Percentiles rank a stretch among this genome's conserved stretches.
Conservation (phyloP, 2,797 vertebrate species). For the Pempheris klunzingeri region DNA sequence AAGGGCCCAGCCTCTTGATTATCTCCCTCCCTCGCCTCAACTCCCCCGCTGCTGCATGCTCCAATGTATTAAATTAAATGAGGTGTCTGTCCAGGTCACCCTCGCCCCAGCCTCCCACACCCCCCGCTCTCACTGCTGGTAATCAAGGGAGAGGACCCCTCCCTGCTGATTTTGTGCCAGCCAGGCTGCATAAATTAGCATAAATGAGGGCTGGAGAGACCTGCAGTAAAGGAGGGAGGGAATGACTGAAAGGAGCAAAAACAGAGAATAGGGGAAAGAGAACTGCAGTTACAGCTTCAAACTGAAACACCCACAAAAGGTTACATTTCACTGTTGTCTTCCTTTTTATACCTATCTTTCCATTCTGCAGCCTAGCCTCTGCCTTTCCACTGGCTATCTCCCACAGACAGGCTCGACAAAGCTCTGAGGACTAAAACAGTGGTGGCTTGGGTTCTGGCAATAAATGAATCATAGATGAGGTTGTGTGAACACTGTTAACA, state of each 20-base stretch:
- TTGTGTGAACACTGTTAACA: constrained; percentile 80
- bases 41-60: constrained; percentile 86
- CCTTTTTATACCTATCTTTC: constrained; percentile 49
- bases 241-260: constrained; percentile 63
- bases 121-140: constrained; percentile 82
- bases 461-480: constrained; percentile 87
- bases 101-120: constrained; percentile 81
- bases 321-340: constrained; percentile 71
- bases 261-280: constrained; percentile 42
- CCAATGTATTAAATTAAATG: constrained; percentile 96
- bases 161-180: constrained; percentile 79
- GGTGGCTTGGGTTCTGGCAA: constrained; percentile 70
- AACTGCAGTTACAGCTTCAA: constrained; percentile 62
- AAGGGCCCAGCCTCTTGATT: constrained; percentile 90
- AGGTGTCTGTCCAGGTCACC: constrained; percentile 93
- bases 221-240: constrained; percentile 70
- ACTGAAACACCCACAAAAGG: constrained; percentile 79
- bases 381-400: constrained; percentile 78
- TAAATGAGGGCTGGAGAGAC: constrained; percentile 79
- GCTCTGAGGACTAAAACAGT: constrained; percentile 72
- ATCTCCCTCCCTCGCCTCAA: constrained; percentile 87
- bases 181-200: constrained; percentile 86
- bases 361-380: constrained; percentile 46
- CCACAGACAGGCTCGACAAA: constrained; percentile 72
- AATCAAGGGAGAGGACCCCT: constrained; percentile 85